Conservation (phyloP, 2,113 vertebrate species). For the Semicossyphus pulcher region DNA sequence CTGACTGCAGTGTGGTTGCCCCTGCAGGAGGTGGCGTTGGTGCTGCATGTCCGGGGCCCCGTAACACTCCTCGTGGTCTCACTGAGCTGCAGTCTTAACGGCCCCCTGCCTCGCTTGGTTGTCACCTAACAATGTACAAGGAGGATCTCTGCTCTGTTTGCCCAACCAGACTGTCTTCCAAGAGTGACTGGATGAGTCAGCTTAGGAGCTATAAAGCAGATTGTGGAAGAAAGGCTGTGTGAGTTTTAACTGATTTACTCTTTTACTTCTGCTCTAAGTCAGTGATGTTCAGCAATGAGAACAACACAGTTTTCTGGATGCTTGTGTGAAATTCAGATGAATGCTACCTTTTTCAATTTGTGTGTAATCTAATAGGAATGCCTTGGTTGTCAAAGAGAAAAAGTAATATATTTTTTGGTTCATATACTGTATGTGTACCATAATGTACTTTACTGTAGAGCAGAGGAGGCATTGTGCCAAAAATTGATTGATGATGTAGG, state of each 20-base stretch:
- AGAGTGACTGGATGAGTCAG: conserved; percentile 4
- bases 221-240: not conserved
- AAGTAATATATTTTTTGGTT: conserved; percentile 33
- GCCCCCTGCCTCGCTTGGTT: conserved; percentile 29
- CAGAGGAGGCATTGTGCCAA: conserved; percentile 25
- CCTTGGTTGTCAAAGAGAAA: conserved; percentile 8
- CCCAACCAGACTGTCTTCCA: conserved; percentile 39
- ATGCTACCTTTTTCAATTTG: not conserved
- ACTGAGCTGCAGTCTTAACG: conserved; percentile 10
- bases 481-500: not conserved
- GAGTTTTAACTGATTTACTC: not conserved
- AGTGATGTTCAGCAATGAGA: not conserved
- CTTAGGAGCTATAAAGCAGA: not conserved
- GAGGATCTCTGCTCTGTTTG: conserved; percentile 33
- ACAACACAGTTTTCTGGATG: no score
- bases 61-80: conserved; percentile 26
- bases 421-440: conserved; percentile 9
- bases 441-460: not conserved
- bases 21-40: conserved; percentile 81
- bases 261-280: not conserved
- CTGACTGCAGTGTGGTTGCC: conserved; percentile 83
- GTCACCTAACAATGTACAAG: conserved; percentile 56
- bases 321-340: not conserved
- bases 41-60: conserved; percentile 70
- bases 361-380: not conserved